phyloP scores from a whole-genome alignment of 2,888 invertebrate species.

The Rotaria sp. region DNA sequence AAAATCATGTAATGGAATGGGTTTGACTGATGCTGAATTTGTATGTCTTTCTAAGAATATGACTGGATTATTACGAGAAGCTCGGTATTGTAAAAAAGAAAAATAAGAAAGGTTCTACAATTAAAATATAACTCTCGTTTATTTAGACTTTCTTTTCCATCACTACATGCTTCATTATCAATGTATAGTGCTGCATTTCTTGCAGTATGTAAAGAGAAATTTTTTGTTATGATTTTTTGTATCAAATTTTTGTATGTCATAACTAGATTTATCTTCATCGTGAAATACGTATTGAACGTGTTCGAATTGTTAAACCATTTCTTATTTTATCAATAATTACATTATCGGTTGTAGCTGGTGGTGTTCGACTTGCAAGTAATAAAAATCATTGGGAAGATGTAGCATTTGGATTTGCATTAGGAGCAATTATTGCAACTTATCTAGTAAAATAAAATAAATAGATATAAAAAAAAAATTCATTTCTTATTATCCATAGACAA shows the following conservation, averaged over 20 bases:
- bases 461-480: not conserved
- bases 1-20: conserved; percentile 29
- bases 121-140: not conserved
- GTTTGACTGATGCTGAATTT: conserved; percentile 20
- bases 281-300: conserved; percentile 21
- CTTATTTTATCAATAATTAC: conserved; percentile 15
- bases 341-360: not conserved
- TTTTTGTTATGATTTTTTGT: not conserved
- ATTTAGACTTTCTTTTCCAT: conserved; percentile 27
- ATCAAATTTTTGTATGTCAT: not conserved
- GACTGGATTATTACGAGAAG: not conserved
- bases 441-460: not conserved
- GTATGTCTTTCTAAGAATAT: conserved; percentile 10
- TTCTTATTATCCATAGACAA: not conserved
- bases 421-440: not conserved
- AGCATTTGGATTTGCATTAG: not conserved
- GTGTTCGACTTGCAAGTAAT: conserved; percentile 20
- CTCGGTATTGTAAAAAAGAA: not conserved
- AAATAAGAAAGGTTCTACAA: not conserved
- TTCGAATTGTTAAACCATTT: conserved; percentile 30
- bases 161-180: conserved; percentile 14
- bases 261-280: conserved; percentile 12
- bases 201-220: not conserved
- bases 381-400: conserved; percentile 28
- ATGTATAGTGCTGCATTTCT: conserved; percentile 23